Evolutionary conservation across 2,113 vertebrate genomes (phyloP).

Genomic region (Carlito syrichta): DNA sequence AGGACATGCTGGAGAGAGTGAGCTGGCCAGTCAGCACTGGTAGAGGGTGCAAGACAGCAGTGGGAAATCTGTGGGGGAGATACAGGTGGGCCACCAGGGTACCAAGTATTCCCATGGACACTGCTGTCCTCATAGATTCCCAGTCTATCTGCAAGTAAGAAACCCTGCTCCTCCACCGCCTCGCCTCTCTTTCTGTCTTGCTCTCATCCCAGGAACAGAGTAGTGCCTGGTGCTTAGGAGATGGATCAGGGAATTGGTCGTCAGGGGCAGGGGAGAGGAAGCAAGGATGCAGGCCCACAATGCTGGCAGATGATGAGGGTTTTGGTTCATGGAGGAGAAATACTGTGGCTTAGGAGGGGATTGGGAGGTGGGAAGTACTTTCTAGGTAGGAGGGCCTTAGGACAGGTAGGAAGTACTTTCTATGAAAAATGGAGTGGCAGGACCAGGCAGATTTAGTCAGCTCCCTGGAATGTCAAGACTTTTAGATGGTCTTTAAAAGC

Average conservation of each 20-base stretch:
- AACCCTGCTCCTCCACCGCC: no score
- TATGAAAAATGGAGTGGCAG: not conserved
- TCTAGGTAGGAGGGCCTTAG: no score
- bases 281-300: not conserved
- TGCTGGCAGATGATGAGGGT: not conserved
- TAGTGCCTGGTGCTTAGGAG: not conserved
- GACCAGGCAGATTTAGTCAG: not conserved
- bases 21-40: not conserved
- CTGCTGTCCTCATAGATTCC: not conserved
- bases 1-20: not conserved
- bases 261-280: not conserved
- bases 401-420: not conserved
- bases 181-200: not conserved
- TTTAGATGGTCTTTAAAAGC: not conserved
- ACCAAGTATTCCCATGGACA: not conserved
- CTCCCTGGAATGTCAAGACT: not conserved
- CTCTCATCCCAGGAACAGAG: not conserved
- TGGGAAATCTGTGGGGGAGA: not conserved
- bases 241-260: not conserved
- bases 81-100: not conserved
- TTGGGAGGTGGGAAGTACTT: not conserved
- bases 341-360: not conserved
- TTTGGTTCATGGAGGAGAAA: not conserved
- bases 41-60: not conserved
- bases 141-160: not conserved